Percentiles rank a stretch among this genome's conserved stretches.
These are phyloP conservation scores for Pollicipes pollicipes DNA, from an alignment of 1,140 invertebrate genomes.

Conservation along the genomic window DNA sequence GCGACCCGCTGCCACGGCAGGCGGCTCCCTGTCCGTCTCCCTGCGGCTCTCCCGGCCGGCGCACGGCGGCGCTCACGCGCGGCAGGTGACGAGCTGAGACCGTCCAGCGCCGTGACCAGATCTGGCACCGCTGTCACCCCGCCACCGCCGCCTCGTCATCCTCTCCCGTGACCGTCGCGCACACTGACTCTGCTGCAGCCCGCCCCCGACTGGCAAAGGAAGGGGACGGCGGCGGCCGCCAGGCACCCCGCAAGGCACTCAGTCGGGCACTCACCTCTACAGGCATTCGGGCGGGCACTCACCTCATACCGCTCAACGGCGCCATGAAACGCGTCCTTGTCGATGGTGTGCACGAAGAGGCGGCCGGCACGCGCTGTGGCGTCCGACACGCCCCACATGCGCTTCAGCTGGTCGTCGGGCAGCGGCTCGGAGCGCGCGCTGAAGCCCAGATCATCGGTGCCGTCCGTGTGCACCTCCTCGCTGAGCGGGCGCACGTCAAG, in stretches of 20 bases:
- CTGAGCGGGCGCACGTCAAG: background rate
- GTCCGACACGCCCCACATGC: constrained; percentile 27
- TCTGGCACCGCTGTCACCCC: too few species aligned
- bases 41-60: too few species aligned
- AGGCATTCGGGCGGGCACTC: constrained; percentile 20
- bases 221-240: too few species aligned
- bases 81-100: too few species aligned
- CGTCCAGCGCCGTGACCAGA: too few species aligned
- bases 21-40: too few species aligned
- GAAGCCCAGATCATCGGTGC: background rate
- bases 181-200: background rate
- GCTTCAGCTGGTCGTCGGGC: constrained; percentile 16
- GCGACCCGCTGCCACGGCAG: too few species aligned
- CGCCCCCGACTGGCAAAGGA: too few species aligned
- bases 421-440: background rate
- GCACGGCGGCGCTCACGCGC: too few species aligned
- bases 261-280: constrained; percentile 18
- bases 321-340: constrained; percentile 29
- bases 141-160: too few species aligned
- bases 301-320: constrained; percentile 30
- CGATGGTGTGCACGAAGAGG: constrained; percentile 30
- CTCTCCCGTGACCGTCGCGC: too few species aligned
- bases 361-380: constrained; percentile 28
- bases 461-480: background rate
- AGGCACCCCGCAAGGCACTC: constrained; percentile 23